These are phyloP conservation scores for Meandrusa payeni DNA, from an alignment of 2,888 invertebrate species.

Conservation along the genomic window DNA sequence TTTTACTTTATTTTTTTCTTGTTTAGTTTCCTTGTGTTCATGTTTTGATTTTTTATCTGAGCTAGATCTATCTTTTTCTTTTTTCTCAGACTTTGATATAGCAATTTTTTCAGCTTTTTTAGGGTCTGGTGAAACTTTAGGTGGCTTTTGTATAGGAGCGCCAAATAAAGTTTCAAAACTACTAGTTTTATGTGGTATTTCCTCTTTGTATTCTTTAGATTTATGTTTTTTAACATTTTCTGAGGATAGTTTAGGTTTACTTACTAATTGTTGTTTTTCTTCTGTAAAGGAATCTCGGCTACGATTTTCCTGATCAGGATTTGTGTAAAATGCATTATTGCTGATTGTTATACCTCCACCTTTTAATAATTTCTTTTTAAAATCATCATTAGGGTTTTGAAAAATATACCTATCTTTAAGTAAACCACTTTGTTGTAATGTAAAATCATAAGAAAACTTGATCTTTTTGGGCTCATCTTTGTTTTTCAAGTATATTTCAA, in stretches of 20 bases:
- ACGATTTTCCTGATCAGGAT: conserved; percentile 78
- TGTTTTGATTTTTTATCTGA: conserved; percentile 74
- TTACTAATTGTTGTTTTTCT: conserved; percentile 82
- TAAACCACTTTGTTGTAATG: conserved; percentile 87
- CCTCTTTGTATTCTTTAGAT: conserved; percentile 77
- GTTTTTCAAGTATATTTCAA: conserved; percentile 94
- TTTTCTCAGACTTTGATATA: conserved; percentile 71
- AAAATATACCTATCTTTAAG: conserved; percentile 93
- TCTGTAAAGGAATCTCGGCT: conserved; percentile 79
- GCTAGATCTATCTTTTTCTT: conserved; percentile 77
- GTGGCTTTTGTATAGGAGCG: conserved; percentile 88
- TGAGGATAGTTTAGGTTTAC: conserved; percentile 86
- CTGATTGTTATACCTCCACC: conserved; percentile 87
- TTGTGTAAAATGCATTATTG: conserved; percentile 68
- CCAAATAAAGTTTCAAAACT: conserved; percentile 92
- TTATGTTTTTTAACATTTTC: conserved; percentile 82
- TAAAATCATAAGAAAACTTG: conserved; percentile 91
- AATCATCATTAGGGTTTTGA: conserved; percentile 92
- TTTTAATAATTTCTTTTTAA: conserved; percentile 91
- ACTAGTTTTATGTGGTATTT: conserved; percentile 78
- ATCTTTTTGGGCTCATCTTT: conserved; percentile 95
- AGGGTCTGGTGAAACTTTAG: conserved; percentile 85
- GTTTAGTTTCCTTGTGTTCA: conserved; percentile 69
- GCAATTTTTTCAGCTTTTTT: conserved; percentile 71
- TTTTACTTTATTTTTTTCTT: conserved; percentile 69